Conservation (phyloP, 2,888 invertebrate species). For the Venusia cambrica region DNA sequence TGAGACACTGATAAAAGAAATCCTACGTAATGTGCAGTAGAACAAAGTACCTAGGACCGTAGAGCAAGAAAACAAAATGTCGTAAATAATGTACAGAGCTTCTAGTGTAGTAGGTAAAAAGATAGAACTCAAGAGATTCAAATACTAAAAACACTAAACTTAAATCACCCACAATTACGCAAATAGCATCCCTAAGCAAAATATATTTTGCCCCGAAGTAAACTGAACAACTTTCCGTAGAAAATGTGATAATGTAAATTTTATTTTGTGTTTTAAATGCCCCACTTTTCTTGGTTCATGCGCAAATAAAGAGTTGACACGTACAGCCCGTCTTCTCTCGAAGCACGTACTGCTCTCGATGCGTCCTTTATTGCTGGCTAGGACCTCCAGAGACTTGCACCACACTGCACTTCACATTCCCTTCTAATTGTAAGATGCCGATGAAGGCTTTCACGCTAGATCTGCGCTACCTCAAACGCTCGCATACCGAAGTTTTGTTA, state of each 20-base stretch:
- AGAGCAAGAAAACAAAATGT: no score
- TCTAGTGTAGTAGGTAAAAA: no score
- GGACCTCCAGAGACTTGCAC: slow-evolving; percentile 45
- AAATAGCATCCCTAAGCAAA: slow-evolving; percentile 13
- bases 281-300: slow-evolving; percentile 44
- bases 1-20: no score
- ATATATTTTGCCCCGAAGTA: slow-evolving; percentile 30
- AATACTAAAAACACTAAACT: no score
- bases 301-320: slow-evolving; percentile 51
- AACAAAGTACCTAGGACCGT: no score
- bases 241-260: slow-evolving; percentile 56
- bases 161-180: slow-evolving; percentile 4
- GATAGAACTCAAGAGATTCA: no score
- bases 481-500: no score
- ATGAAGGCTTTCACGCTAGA: slow-evolving; percentile 18
- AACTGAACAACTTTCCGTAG: slow-evolving; percentile 43
- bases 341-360: slow-evolving; percentile 61
- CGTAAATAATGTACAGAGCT: no score
- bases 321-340: slow-evolving; percentile 53
- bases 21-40: no score
- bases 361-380: slow-evolving; percentile 65
- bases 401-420: slow-evolving; percentile 48
- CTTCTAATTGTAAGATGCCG: slow-evolving; percentile 42
- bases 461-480: no score
- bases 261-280: slow-evolving; percentile 46